Percentiles rank a stretch among this genome's conserved stretches.
Evolutionary conservation across 1,140 invertebrate species (phyloP).

Genomic region (Drosophila suzukii): DNA sequence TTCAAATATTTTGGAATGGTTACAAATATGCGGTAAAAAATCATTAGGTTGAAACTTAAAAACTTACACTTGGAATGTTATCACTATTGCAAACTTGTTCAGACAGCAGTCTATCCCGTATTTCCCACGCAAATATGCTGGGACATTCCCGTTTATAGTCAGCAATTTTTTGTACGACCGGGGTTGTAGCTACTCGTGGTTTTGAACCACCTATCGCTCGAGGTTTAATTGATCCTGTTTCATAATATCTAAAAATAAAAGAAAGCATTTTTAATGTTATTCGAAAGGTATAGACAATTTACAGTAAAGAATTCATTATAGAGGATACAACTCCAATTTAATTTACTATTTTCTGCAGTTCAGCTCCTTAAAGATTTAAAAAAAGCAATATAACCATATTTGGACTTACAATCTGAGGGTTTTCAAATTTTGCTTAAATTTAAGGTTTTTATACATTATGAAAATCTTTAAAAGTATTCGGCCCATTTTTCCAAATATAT

Average conservation of each 20-base stretch:
- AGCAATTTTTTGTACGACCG: constrained; percentile 97
- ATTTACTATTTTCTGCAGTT: no score
- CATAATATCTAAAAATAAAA: constrained; percentile 93
- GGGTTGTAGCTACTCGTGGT: constrained; percentile 97
- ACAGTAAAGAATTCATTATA: no score
- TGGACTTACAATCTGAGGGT: no score
- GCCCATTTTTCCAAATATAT: no score
- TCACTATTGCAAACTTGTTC: constrained; percentile 99
- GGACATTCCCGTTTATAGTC: constrained; percentile 98
- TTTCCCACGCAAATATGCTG: constrained; percentile 99
- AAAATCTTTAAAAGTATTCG: no score
- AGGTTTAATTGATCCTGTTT: constrained; percentile 98
- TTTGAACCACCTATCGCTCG: constrained; percentile 98
- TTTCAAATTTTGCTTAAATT: no score
- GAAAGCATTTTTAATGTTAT: constrained; percentile 7
- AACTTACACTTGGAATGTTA: constrained; percentile 99
- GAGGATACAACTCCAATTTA: no score
- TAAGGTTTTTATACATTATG: no score
- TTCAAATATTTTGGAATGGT: no score
- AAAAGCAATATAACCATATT: no score
- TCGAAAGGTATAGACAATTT: no score
- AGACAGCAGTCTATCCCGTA: constrained; percentile 96
- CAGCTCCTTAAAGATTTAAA: no score
- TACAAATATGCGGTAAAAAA: not conserved
- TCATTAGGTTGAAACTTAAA: not conserved